These are phyloP conservation scores for Charadrius vociferus DNA, from an alignment of 2,113 vertebrate genomes.

Conservation along the genomic window DNA sequence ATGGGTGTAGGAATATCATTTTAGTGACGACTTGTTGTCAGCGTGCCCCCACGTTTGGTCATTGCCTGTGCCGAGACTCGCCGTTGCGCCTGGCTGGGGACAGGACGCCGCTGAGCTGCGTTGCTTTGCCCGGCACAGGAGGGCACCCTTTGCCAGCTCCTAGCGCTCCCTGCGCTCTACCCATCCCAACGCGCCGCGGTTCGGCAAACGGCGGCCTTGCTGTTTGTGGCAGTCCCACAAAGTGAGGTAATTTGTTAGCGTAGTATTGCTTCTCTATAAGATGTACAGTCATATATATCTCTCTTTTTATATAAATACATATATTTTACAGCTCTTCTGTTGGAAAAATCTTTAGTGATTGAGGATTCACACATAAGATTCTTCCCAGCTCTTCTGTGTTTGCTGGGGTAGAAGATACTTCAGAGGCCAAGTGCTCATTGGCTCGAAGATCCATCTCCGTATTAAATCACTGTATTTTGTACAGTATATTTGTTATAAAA, in stretches of 20 bases:
- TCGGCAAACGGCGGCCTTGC: not conserved
- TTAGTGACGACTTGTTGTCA: not conserved
- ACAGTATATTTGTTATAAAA: not conserved
- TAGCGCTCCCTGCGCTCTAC: not conserved
- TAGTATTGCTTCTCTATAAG: not conserved
- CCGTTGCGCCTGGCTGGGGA: accelerated
- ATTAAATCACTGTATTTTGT: not conserved
- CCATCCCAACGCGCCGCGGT: not conserved
- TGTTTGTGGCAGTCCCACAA: not conserved
- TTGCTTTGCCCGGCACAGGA: not conserved
- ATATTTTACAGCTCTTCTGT: not conserved
- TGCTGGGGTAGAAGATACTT: not conserved
- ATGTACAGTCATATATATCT: accelerated
- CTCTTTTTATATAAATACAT: not conserved
- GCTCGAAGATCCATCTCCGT: not conserved
- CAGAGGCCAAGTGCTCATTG: not conserved
- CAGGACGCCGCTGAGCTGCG: not conserved
- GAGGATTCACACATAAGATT: not conserved
- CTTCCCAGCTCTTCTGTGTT: not conserved
- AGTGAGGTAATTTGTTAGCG: not conserved
- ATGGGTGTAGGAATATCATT: not conserved
- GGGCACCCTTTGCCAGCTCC: not conserved
- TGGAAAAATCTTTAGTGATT: not conserved
- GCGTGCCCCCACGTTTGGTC: accelerated
- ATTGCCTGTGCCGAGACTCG: not conserved